Evolutionary conservation across 2,888 invertebrate genomes (phyloP), one percentile per base, ranked within the genome.

Genomic region (Orthonychiurus folsomi): DNA sequence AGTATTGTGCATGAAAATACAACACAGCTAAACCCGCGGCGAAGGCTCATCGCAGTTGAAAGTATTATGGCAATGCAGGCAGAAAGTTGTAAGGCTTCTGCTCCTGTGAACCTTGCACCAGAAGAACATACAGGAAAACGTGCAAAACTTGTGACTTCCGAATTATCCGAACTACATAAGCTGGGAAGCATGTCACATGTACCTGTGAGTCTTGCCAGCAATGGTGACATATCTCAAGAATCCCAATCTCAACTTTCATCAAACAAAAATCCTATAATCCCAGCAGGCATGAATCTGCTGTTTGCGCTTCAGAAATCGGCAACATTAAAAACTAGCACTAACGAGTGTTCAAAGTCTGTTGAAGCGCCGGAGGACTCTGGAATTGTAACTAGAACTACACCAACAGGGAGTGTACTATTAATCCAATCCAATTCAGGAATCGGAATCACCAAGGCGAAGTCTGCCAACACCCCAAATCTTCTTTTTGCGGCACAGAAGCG

Each of bases 401-500:
- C n/a, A n/a, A n/a, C n/a, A n/a, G n/a, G n/a, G n/a, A n/a, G n/a
- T n/a, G n/a, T n/a, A n/a, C n/a, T n/a, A n/a, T n/a, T n/a, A n/a
- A 37, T 15, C 15, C 37, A 37, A 37, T 15, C 5, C 5, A 37
- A 37, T 15, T 37, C 37, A 37, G 37, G 37, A 37, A n/a, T n/a
- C n/a, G n/a, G n/a, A n/a, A n/a, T n/a, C n/a, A n/a, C n/a, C n/a
- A n/a, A n/a, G n/a, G n/a, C n/a, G n/a, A n/a, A n/a, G n/a, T n/a
- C n/a, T n/a, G 15, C 5, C 5, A 37, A 37, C 15, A 15, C 37
- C 15, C 9, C 37, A 15, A 64, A 62, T 55, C 64, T 59, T 3
- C 37, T 64, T n/a, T n/a, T 59, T 24, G 50, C 58, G 9, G 28
- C 50, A 1, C 63, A 61, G 18, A 60, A 57, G 25, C 63, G 59